Base-by-base conservation (phyloP, 1,140 invertebrate species). In the Aleiodes sp. region DNA sequence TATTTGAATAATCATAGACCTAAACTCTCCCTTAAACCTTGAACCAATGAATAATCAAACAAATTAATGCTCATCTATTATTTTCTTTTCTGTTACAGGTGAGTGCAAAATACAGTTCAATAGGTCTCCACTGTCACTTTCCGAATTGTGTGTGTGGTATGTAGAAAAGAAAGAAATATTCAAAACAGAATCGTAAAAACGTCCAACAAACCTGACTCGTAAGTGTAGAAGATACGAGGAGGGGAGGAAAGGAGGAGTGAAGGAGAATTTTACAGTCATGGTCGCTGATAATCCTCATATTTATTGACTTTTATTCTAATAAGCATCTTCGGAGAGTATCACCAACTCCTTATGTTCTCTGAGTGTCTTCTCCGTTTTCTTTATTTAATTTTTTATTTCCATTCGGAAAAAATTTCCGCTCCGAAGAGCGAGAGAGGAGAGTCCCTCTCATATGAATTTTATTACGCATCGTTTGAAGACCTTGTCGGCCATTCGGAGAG, bases 241-340 rank as follows among this genome's bases (percentile, higher is more conserved):
- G 19, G 33, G 33, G 28, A 29, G 41, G 46, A 16, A n/a, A 37
- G 7, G 57, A 57, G 52, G 71, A 31, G 59, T 73, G 68, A 29
- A 28, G 9, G 3, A 26, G 28, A 14, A 59, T 59, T 75, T 76
- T 74, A 76, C 70, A 71, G 62, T 70, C 64, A 39, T 68, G 41
- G 37, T 52, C 56, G 59, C 39, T 67, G 61, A 66, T 81, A 80
- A 81, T 81, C 78, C 74, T 70, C 60, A 75, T 76, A 76, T 80
- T 80, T 81, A 79, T 81, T 71, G 76, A 72, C 73, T 72, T 78
- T 77, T 74, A 75, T 65, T 63, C 66, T 68, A 73, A 73, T 65
- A 33, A 68, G 57, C 28, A 61, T 68, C 61, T 63, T 39, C 19
- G 12, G 35, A 26, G n/a, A n/a, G 61, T 12, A 62, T 62, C 60